Percentiles rank a stretch among this genome's conserved stretches.
Conservation (phyloP, 2,113 vertebrate genomes). For the Brienomyrus brachyistius region DNA sequence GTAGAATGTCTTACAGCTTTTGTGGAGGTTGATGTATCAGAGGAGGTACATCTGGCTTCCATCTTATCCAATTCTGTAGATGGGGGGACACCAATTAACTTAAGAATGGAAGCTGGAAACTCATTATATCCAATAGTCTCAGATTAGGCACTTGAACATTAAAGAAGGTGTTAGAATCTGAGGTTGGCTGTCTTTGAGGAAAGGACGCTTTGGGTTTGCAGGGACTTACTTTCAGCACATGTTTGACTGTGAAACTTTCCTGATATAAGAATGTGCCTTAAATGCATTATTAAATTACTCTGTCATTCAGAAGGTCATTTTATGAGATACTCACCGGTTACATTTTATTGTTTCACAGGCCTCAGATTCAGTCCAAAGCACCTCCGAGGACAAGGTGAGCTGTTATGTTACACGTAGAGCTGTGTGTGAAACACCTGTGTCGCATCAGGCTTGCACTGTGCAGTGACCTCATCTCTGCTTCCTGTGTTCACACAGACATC, state of each 20-base stretch:
- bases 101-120: not conserved
- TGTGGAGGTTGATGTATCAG: not conserved
- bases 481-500: constrained; percentile 1
- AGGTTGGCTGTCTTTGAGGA: not conserved
- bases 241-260: not conserved
- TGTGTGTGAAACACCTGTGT: not conserved
- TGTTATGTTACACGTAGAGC: not conserved
- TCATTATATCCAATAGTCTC: not conserved
- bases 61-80: not conserved
- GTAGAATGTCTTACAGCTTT: not conserved
- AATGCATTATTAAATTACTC: not conserved
- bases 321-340: not conserved
- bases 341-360: constrained; percentile 7
- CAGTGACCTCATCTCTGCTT: not conserved
- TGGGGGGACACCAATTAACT: not conserved
- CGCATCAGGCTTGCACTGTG: not conserved
- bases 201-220: not conserved
- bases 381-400: constrained; percentile 17
- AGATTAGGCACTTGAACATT: not conserved
- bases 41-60: not conserved
- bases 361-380: constrained; percentile 13
- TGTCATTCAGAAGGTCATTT: not conserved
- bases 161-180: not conserved
- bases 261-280: not conserved
- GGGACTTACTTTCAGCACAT: not conserved